Conservation (phyloP, 2,113 vertebrate species). For the Dipodomys ordii region DNA sequence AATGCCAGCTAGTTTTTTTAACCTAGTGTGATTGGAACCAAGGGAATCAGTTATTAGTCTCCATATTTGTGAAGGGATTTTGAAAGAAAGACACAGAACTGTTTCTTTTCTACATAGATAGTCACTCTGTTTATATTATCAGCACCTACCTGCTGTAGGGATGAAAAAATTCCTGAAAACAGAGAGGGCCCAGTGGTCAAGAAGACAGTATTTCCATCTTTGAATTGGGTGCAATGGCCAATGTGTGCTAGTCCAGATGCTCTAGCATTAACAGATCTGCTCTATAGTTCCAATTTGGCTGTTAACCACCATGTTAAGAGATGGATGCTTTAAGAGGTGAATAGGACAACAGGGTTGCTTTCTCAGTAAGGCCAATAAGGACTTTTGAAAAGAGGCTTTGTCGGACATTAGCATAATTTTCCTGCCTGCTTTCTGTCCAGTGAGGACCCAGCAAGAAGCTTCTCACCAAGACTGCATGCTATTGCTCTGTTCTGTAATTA, state of each 20-base stretch:
- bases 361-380: background rate
- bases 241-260: rapidly evolving
- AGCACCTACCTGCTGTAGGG: background rate
- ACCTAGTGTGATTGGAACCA: rapidly evolving
- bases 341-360: rapidly evolving
- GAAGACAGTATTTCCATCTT: background rate
- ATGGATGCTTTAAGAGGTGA: background rate
- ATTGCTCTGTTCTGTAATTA: background rate
- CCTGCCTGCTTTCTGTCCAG: background rate
- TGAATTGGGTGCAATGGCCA: background rate
- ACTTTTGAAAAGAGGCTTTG: background rate
- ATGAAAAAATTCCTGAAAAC: background rate
- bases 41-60: background rate
- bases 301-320: background rate
- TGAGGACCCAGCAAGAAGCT: background rate
- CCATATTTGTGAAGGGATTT: background rate
- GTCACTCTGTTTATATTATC: background rate
- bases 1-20: rapidly evolving
- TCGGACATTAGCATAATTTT: background rate
- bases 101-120: background rate
- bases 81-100: background rate
- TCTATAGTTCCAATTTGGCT: background rate
- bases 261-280: background rate
- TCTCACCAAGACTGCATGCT: too few relatives aligned
- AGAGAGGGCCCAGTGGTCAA: rapidly evolving